phyloP scores from a whole-genome alignment of 2,888 invertebrate species.

The Papilio demoleus region DNA sequence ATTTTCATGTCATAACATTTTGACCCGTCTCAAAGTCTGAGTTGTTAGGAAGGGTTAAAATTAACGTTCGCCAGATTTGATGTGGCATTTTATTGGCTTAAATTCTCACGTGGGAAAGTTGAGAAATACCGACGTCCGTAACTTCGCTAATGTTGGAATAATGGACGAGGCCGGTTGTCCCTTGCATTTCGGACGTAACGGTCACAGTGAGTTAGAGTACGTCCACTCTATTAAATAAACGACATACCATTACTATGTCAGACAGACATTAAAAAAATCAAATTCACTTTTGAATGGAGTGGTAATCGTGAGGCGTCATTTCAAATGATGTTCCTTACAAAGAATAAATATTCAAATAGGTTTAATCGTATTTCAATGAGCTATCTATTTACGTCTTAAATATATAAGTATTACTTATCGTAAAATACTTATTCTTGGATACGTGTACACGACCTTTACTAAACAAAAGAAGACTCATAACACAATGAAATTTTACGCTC shows the following conservation, averaged over 20 bases:
- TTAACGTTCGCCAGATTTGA: slow-evolving; percentile 59
- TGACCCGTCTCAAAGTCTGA: slow-evolving; percentile 54
- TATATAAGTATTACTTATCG: too few relatives aligned
- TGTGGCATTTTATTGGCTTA: slow-evolving; percentile 61
- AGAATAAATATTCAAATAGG: too few relatives aligned
- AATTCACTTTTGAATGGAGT: neutral
- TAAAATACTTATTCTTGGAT: neutral
- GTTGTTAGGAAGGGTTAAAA: slow-evolving; percentile 62
- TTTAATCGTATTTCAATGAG: too few relatives aligned
- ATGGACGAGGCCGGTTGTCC: slow-evolving; percentile 53
- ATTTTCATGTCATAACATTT: slow-evolving; percentile 36
- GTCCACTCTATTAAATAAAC: slow-evolving; percentile 37
- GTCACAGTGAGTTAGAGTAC: slow-evolving; percentile 26
- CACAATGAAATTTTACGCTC: slow-evolving; percentile 21
- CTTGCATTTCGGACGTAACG: slow-evolving; percentile 37
- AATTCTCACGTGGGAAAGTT: slow-evolving; percentile 62
- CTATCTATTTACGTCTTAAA: too few relatives aligned
- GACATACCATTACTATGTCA: slow-evolving; percentile 21
- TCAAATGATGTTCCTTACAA: too few relatives aligned
- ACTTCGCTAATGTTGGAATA: slow-evolving; percentile 73
- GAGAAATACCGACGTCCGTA: slow-evolving; percentile 60
- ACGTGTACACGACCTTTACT: slow-evolving; percentile 10
- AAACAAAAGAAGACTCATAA: slow-evolving; percentile 20
- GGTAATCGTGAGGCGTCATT: too few relatives aligned
- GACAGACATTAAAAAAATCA: neutral